Evolutionary conservation across 1,140 invertebrate genomes (phyloP).

Genomic region (Theocolax elegans): DNA sequence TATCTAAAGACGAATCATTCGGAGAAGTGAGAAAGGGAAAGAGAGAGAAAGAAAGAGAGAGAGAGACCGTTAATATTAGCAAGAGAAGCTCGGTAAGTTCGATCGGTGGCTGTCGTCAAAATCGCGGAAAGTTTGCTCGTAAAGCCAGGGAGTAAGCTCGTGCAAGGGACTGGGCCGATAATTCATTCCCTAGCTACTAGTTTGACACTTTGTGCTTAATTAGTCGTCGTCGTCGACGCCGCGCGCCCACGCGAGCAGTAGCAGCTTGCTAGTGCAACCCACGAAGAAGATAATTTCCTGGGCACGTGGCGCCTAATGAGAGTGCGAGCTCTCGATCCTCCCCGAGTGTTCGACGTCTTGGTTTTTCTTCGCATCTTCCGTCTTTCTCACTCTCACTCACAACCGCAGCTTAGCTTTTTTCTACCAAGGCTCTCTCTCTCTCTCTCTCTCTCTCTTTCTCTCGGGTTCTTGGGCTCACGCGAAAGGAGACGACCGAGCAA

Average conservation of each 20-base stretch:
- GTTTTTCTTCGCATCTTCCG: too few species aligned
- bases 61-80: too few species aligned
- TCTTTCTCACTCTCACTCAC: not conserved
- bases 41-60: too few species aligned
- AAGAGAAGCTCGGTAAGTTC: too few species aligned
- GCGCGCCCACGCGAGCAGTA: conserved; percentile 42
- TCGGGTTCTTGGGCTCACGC: conserved; percentile 1
- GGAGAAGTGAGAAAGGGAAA: too few species aligned
- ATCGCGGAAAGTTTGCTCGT: conserved; percentile 30
- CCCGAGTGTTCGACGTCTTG: too few species aligned
- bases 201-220: conserved; percentile 60
- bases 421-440: conserved; percentile 5
- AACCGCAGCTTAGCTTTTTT: conserved; percentile 7
- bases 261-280: conserved; percentile 41
- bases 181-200: conserved; percentile 44
- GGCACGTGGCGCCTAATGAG: conserved; percentile 62
- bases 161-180: conserved; percentile 1
- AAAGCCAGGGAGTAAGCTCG: not conserved
- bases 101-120: conserved; percentile 24
- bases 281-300: conserved; percentile 55
- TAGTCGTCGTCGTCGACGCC: conserved; percentile 54
- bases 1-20: too few species aligned
- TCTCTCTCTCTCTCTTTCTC: too few species aligned
- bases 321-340: not conserved
- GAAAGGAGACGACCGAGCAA: conserved; percentile 2